Base-by-base conservation (phyloP, 2,797 vertebrate species). In the Aotus griseimembra region DNA sequence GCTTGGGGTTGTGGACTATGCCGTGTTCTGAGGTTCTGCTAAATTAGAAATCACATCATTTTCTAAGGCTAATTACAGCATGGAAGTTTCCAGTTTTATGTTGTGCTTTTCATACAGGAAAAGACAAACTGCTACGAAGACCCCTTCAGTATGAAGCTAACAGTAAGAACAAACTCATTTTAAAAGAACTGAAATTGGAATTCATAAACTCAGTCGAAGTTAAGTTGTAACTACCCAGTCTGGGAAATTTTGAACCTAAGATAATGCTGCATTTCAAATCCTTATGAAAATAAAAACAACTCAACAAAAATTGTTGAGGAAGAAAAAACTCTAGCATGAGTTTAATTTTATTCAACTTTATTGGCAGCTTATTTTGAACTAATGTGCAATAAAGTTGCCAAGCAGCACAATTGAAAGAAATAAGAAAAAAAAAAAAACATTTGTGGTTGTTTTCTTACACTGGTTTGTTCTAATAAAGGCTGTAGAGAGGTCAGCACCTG, bases 331-430 rank as follows among this genome's bases (percentile, higher is more conserved):
- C 93, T 79, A 88, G 85, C 90, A 44, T 77, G 93, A 97, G 88
- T 97, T 97, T 98, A 97, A 96, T 98, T 98, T 98, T 97, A 97
- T 97, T 98, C 97, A 98, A 97, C 97, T 98, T 94, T 98, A 98
- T 95, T 96, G 98, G 97, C 98, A 98, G 98, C 97, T 97, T 97
- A 95, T 97, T 98, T 98, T 91, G 97, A 98, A 94, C 97, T 96
- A 97, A 94, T 75, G 80, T 95, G 95, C 98, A 96, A 96, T 96
- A 97, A 96, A 84, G 91, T 97, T 93, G 84, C 92, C 81, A 75
- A 57, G 90, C 91, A 92, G 96, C 93, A 96, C 96, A 81, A 89
- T 67, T 3, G 83, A 75, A 90, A 96, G 93, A 95, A 97, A 91
- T 93, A 85, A 93, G 91, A 75, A 70, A 94, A 20, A 41, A 33